Conservation (phyloP, 1,140 invertebrate species). For the Bombus confusus region DNA sequence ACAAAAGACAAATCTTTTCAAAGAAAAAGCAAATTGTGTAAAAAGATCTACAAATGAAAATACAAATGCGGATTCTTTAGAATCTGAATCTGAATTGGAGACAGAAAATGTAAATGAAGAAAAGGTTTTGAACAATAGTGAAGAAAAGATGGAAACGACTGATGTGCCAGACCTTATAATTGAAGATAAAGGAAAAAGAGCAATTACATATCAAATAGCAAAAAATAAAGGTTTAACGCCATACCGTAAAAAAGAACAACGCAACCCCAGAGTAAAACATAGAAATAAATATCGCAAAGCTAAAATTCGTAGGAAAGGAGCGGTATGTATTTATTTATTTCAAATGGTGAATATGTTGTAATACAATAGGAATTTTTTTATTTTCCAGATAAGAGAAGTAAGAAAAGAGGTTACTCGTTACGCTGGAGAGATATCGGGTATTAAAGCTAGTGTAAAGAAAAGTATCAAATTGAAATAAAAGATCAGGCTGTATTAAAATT, state of each 20-base stretch:
- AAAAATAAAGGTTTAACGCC: slow-evolving; percentile 98
- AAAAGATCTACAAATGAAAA: slow-evolving; percentile 4
- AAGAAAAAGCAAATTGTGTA: slow-evolving; percentile 21
- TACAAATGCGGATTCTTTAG: not conserved
- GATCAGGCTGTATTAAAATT: not conserved
- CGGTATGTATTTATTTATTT: slow-evolving; percentile 82
- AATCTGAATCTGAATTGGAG: slow-evolving; percentile 7
- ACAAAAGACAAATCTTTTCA: slow-evolving; percentile 29
- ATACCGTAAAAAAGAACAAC: slow-evolving; percentile 92
- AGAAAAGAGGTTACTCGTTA: slow-evolving; percentile 91
- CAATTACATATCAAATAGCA: slow-evolving; percentile 95
- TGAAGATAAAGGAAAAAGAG: slow-evolving; percentile 85
- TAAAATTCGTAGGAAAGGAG: slow-evolving; percentile 93
- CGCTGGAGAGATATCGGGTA: slow-evolving; percentile 95
- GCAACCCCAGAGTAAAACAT: slow-evolving; percentile 97
- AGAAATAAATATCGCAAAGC: slow-evolving; percentile 95
- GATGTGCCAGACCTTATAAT: slow-evolving; percentile 72
- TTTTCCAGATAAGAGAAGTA: slow-evolving; percentile 87
- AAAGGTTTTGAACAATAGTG: slow-evolving; percentile 53
- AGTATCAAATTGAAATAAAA: slow-evolving; percentile 92
- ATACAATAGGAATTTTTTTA: slow-evolving; percentile 49
- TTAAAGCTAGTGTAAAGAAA: slow-evolving; percentile 92
- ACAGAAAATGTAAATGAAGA: slow-evolving; percentile 11
- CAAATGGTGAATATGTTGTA: not conserved
- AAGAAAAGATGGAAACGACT: slow-evolving; percentile 73